These are phyloP conservation scores for Aplocera efformata DNA, from an alignment of 2,888 invertebrate species.

Conservation along the genomic window DNA sequence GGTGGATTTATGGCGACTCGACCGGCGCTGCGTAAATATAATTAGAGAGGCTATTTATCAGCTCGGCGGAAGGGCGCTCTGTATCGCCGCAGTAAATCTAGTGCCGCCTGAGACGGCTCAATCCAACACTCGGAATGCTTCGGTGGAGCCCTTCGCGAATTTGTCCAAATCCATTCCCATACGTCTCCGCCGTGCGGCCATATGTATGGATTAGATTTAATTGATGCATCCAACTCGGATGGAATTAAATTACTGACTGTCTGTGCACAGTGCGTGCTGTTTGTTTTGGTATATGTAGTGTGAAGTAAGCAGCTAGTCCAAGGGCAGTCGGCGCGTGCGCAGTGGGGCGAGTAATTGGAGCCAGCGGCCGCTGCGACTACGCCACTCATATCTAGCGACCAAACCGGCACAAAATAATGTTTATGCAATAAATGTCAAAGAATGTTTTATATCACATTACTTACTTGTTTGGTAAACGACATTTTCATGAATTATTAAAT, in stretches of 20 bases:
- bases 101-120: constrained; percentile 65
- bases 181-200: constrained; percentile 48
- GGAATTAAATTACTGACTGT: constrained; percentile 52
- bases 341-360: constrained; percentile 44
- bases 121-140: constrained; percentile 64
- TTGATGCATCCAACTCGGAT: constrained; percentile 37
- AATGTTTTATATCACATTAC: constrained; percentile 10
- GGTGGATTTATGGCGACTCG: constrained; percentile 68
- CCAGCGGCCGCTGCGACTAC: constrained; percentile 32
- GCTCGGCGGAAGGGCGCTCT: constrained; percentile 71
- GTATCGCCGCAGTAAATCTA: constrained; percentile 73
- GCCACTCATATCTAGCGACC: constrained; percentile 28
- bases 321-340: constrained; percentile 46
- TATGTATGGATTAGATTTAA: constrained; percentile 41
- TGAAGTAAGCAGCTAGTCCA: constrained; percentile 46
- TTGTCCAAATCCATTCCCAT: constrained; percentile 43
- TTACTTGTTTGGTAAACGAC: too few relatives aligned
- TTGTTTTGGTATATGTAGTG: constrained; percentile 38
- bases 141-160: constrained; percentile 45
- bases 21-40: constrained; percentile 77
- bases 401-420: constrained; percentile 26
- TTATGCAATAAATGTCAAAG: constrained; percentile 26
- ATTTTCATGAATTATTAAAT: too few relatives aligned
- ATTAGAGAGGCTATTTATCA: constrained; percentile 78
- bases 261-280: constrained; percentile 24